Conservation (phyloP, 2,888 invertebrate genomes). For the Biston stratarius region DNA sequence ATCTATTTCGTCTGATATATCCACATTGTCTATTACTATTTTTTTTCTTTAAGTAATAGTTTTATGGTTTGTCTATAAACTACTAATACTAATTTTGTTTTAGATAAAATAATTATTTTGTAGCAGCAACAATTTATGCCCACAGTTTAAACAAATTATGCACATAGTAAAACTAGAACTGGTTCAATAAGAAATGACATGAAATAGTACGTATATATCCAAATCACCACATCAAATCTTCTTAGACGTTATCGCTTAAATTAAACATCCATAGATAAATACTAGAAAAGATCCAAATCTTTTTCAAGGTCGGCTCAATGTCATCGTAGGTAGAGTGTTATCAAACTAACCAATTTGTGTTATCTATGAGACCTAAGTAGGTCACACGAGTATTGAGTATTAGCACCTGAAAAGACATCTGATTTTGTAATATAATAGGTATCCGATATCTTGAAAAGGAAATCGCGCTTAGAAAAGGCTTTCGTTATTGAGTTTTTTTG, state of each 20-base stretch:
- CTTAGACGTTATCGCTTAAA: conserved; percentile 24
- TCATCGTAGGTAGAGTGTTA: conserved; percentile 75
- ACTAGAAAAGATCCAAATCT: conserved; percentile 38
- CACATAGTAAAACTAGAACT: too few species aligned
- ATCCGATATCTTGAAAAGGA: too few species aligned
- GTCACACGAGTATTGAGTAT: conserved; percentile 62
- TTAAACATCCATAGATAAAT: conserved; percentile 31
- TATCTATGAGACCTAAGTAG: conserved; percentile 71
- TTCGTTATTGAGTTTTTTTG: too few species aligned
- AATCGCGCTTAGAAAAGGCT: too few species aligned
- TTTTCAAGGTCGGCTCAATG: conserved; percentile 76
- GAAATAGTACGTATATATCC: conserved; percentile 8
- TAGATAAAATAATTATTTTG: too few species aligned
- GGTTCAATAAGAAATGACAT: neutral
- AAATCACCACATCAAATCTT: conserved; percentile 18
- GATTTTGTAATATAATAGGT: conserved; percentile 32
- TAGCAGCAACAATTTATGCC: too few species aligned
- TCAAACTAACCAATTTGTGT: conserved; percentile 75
- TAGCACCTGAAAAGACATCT: conserved; percentile 48
- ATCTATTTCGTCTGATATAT: too few species aligned
- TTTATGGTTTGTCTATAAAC: too few species aligned
- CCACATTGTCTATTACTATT: too few species aligned
- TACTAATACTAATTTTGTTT: too few species aligned
- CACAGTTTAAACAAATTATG: too few species aligned
- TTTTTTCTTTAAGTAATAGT: too few species aligned